Conservation (phyloP, 2,888 invertebrate species). For the Odontocolon sp. region DNA sequence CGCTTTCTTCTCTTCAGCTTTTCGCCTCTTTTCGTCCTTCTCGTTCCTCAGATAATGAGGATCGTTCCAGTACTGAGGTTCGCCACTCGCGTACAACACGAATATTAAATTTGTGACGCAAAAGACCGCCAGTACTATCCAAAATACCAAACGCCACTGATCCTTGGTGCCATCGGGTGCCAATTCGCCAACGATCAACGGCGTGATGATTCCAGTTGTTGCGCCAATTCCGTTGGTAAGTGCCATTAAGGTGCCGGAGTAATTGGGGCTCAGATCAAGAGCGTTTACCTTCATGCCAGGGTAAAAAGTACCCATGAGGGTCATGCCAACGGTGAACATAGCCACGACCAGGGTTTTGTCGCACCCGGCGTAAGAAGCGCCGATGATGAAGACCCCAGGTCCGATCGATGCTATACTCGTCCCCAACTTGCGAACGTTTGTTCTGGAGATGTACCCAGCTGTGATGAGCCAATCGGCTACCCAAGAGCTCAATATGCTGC, state of each 20-base stretch:
- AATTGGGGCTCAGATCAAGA: slow-evolving; percentile 81
- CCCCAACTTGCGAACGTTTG: slow-evolving; percentile 81
- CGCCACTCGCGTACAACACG: slow-evolving; percentile 87
- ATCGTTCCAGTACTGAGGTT: slow-evolving; percentile 90
- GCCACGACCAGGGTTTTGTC: slow-evolving; percentile 77
- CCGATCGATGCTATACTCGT: slow-evolving; percentile 81
- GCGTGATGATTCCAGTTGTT: slow-evolving; percentile 87
- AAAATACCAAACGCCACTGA: slow-evolving; percentile 91
- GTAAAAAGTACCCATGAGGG: slow-evolving; percentile 82
- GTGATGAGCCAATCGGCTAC: slow-evolving; percentile 80
- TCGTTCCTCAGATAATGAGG: slow-evolving; percentile 77
- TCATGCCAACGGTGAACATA: slow-evolving; percentile 81
- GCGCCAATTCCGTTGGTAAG: slow-evolving; percentile 86
- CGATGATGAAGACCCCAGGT: slow-evolving; percentile 81
- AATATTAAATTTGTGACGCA: slow-evolving; percentile 87
- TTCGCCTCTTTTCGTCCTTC: slow-evolving; percentile 57
- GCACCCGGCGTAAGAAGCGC: slow-evolving; percentile 81
- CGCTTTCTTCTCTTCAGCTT: slow-evolving; percentile 40
- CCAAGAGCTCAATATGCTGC: slow-evolving; percentile 77
- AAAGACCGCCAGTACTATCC: slow-evolving; percentile 88
- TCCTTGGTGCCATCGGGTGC: slow-evolving; percentile 79
- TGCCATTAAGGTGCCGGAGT: slow-evolving; percentile 81
- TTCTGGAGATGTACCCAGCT: slow-evolving; percentile 75
- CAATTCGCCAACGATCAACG: slow-evolving; percentile 85
- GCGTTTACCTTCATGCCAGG: slow-evolving; percentile 82